phyloP scores from a whole-genome alignment of 2,888 invertebrate species.

The Apamea sordens region DNA sequence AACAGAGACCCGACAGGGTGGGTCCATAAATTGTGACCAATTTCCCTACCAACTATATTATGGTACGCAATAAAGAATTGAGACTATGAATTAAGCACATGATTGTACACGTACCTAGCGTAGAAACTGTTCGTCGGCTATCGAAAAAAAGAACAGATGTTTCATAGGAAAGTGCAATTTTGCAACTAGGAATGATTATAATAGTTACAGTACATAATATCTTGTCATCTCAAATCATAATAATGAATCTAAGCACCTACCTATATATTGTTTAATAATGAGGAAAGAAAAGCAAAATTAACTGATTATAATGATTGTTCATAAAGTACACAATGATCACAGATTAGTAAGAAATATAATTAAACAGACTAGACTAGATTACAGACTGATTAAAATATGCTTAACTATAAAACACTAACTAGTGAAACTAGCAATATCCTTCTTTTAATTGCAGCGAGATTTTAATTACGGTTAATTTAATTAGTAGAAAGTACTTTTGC shows the following conservation, averaged over 20 bases:
- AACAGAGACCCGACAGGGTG: too few relatives aligned
- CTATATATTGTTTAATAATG: too few relatives aligned
- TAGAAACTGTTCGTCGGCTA: too few relatives aligned
- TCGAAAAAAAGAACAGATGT: too few relatives aligned
- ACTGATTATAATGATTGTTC: not conserved
- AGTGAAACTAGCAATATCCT: slow-evolving; percentile 30
- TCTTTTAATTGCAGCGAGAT: slow-evolving; percentile 27
- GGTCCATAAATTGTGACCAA: too few relatives aligned
- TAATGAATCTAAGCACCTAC: too few relatives aligned
- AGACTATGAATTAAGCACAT: too few relatives aligned
- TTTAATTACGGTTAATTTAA: slow-evolving; percentile 53
- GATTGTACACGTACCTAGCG: too few relatives aligned
- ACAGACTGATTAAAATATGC: not conserved
- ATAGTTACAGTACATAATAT: not conserved
- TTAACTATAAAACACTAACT: slow-evolving; percentile 3
- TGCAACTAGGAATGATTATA: not conserved
- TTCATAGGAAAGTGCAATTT: too few relatives aligned
- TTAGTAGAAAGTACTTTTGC: slow-evolving; percentile 44
- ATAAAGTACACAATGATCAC: not conserved
- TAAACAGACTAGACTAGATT: not conserved
- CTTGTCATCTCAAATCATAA: too few relatives aligned
- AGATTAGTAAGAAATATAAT: not conserved
- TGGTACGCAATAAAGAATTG: too few relatives aligned
- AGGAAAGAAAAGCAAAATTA: not conserved
- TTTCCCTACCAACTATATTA: too few relatives aligned